Evolutionary conservation across 92 coral and sea anemone genomes (phyloP), one percentile per base, ranked within the genome.

Genomic region (Paragorgia papillata): DNA sequence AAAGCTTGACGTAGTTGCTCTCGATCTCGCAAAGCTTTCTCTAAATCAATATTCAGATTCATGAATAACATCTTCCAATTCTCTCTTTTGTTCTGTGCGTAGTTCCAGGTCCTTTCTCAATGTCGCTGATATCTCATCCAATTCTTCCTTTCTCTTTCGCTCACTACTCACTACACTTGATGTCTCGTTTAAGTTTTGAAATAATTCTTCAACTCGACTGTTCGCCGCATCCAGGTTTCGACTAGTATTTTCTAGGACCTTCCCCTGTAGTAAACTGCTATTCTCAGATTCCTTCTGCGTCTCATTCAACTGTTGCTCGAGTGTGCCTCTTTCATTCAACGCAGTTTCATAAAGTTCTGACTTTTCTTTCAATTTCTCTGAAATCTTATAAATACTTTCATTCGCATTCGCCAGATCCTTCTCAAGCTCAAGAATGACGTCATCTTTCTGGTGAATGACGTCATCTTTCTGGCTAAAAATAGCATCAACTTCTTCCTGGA

Each of bases 1-100:
- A 71, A 35, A 18, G 78, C 78, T 55, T 83, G 85, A 35, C 91
- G 74, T 9, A 93, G 73, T 27, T 79, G 82, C 27, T 88, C 91
- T 28, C 91, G 85, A 50, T 93, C 97, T 48, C 65, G 35, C 9
- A 90, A 55, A 2, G 88, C 84, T 61, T 76, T 86, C 64, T 90
- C 93, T 18, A 93, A 82, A 62, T 93, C 97, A 3, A 71, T 55
- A 25, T 71, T 71, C 63, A 71, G 41, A 20, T 57, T 58, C 62
- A 71, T 53, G 1, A n/a, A 71, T 33, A 18, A 71, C 78, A 3
- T 71, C 64, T 25, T 71, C 78, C 14, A 71, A 40, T 33, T 71
- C 78, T 12, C 78, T 57, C 54, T 71, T 71, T 50, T 71, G 78
- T 53, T 71, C 64, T 10, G 64, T 31, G 19, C 78, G 34, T 26